Percentiles rank a stretch among this genome's conserved stretches.
These are phyloP conservation scores for Apamea anceps DNA, from an alignment of 2,888 invertebrate genomes.

Conservation along the genomic window DNA sequence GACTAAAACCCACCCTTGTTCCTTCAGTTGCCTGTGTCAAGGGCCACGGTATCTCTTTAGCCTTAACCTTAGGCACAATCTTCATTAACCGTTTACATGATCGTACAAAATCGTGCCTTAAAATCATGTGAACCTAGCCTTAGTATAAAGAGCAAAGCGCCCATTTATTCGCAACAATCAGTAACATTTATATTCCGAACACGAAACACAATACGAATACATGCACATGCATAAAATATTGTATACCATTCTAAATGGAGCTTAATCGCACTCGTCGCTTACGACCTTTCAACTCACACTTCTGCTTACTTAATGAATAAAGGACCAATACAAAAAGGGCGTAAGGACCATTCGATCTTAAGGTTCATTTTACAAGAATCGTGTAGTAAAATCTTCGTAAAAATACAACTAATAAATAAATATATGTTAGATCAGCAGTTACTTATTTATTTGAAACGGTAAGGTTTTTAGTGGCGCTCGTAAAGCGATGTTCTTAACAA, in stretches of 20 bases:
- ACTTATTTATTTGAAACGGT: slow-evolving; percentile 80
- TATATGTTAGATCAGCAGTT: slow-evolving; percentile 72
- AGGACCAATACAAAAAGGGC: not conserved
- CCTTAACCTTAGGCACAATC: not conserved
- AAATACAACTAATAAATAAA: slow-evolving; percentile 70
- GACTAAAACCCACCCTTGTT: no score
- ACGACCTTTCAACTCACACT: slow-evolving; percentile 6
- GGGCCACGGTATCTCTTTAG: no score
- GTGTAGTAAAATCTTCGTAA: slow-evolving; percentile 55
- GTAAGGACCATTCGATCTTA: not conserved
- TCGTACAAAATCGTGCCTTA: slow-evolving; percentile 1
- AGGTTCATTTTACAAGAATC: slow-evolving; percentile 32
- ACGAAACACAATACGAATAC: slow-evolving; percentile 39
- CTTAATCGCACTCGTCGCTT: slow-evolving; percentile 42
- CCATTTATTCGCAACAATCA: slow-evolving; percentile 43
- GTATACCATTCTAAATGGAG: slow-evolving; percentile 41
- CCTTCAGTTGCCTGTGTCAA: no score
- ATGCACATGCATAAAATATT: slow-evolving; percentile 60
- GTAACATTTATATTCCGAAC: slow-evolving; percentile 54
- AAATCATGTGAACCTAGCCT: not conserved
- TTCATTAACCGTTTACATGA: slow-evolving; percentile 12
- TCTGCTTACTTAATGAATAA: slow-evolving; percentile 14
- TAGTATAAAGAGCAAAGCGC: slow-evolving; percentile 24
- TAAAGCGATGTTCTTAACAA: slow-evolving; percentile 86
- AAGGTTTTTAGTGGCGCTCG: slow-evolving; percentile 81